Conservation (phyloP, 1,140 invertebrate genomes). For the Drosophila kohkoa region DNA sequence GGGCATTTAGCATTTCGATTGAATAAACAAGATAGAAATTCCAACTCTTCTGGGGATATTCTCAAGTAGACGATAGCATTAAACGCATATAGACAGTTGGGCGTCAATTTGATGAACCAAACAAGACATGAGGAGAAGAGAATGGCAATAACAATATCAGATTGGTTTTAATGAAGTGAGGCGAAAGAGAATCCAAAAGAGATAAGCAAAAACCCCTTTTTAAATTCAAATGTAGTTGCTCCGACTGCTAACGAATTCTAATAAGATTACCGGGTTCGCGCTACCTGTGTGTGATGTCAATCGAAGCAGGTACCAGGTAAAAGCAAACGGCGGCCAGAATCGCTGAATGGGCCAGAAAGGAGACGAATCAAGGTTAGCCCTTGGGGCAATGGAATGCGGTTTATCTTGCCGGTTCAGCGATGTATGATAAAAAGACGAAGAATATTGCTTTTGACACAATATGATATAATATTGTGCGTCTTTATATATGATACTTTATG, state of each 20-base stretch:
- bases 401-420: constrained; percentile 3
- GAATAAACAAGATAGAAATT: constrained; percentile 14
- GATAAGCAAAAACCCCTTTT: constrained; percentile 30
- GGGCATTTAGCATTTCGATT: constrained; percentile 14
- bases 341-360: constrained; percentile 14
- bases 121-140: constrained; percentile 43
- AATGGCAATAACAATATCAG: constrained; percentile 45
- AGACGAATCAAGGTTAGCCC: constrained; percentile 44
- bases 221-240: constrained; percentile 46
- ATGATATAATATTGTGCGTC: constrained; percentile 15
- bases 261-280: constrained; percentile 54
- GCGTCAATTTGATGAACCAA: constrained; percentile 56
- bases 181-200: constrained; percentile 25
- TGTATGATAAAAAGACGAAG: constrained; percentile 24
- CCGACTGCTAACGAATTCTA: constrained; percentile 64
- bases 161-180: constrained; percentile 64
- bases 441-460: not conserved
- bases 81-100: constrained; percentile 58
- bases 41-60: constrained; percentile 27
- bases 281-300: constrained; percentile 52
- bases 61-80: constrained; percentile 33
- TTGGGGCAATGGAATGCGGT: constrained; percentile 34
- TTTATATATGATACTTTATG: constrained; percentile 22
- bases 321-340: constrained; percentile 9
- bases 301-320: constrained; percentile 55